These are phyloP conservation scores for Meteorus cinctellus DNA, from an alignment of 2,888 invertebrate species.

Conservation along the genomic window DNA sequence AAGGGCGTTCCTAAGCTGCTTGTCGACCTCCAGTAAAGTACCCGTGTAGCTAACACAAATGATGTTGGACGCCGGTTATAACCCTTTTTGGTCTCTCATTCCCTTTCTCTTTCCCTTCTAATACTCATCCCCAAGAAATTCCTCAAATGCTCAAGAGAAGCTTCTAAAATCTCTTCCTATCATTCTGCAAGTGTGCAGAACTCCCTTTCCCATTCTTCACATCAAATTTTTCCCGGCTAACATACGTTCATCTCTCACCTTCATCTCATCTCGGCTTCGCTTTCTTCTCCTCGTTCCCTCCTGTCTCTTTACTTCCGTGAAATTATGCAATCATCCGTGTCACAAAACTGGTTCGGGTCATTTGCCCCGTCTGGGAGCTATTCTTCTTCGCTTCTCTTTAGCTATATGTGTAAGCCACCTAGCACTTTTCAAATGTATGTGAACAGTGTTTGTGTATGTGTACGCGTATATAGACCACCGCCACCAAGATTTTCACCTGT, in stretches of 20 bases:
- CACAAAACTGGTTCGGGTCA: constrained; percentile 38
- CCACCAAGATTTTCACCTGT: constrained; percentile 37
- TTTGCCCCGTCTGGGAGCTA: constrained; percentile 39
- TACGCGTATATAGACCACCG: neutral
- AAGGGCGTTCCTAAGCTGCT: constrained; percentile 59
- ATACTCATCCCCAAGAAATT: neutral
- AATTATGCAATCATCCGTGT: constrained; percentile 55
- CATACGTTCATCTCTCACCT: constrained; percentile 17
- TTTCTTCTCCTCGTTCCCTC: constrained; percentile 4
- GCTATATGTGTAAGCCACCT: neutral
- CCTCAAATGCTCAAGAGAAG: constrained; percentile 19
- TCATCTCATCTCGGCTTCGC: neutral
- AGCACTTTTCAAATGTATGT: neutral
- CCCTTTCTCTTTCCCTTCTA: neutral
- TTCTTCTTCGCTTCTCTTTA: constrained; percentile 36
- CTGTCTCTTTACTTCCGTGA: constrained; percentile 40
- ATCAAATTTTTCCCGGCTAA: constrained; percentile 1
- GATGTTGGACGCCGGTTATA: constrained; percentile 27
- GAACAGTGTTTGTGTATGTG: neutral
- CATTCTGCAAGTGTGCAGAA: constrained; percentile 4
- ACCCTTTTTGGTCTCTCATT: constrained; percentile 31
- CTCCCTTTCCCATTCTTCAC: neutral
- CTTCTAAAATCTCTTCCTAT: constrained; percentile 21
- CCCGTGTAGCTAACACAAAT: constrained; percentile 41
- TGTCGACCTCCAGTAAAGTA: constrained; percentile 56